Evolutionary conservation across 2,797 vertebrate genomes (phyloP).

Genomic region (Notolabrus celidotus): DNA sequence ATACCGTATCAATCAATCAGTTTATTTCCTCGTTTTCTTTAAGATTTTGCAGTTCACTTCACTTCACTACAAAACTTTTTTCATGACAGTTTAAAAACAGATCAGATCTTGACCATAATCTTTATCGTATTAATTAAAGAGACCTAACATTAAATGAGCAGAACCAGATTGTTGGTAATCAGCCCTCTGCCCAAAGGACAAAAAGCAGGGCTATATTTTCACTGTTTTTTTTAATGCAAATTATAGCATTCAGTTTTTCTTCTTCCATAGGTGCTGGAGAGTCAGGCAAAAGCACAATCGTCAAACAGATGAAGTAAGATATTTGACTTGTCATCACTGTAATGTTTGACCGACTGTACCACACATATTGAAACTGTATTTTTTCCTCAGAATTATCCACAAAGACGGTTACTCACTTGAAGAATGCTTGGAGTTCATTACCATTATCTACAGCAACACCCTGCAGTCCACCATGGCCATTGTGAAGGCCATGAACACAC

Average conservation of each 20-base stretch:
- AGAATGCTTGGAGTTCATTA: slow-evolving; percentile 96
- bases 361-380: background rate
- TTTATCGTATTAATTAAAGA: background rate
- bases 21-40: too few relatives aligned
- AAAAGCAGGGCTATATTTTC: background rate
- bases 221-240: background rate
- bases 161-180: background rate
- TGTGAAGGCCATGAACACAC: slow-evolving; percentile 93
- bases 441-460: slow-evolving; percentile 98
- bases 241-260: slow-evolving; percentile 4
- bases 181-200: background rate
- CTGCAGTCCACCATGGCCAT: slow-evolving; percentile 97
- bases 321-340: background rate
- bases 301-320: slow-evolving; percentile 99
- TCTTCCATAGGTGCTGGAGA: slow-evolving; percentile 92
- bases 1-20: too few relatives aligned
- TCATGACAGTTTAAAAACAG: too few relatives aligned
- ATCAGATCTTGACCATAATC: too few relatives aligned
- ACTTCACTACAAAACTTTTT: background rate
- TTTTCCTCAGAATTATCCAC: slow-evolving; percentile 93
- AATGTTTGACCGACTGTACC: background rate
- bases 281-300: slow-evolving; percentile 98
- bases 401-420: slow-evolving; percentile 97
- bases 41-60: too few relatives aligned
- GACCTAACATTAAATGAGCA: background rate